Evolutionary conservation across 2,888 invertebrate species (phyloP).

Genomic region (Diarsia brunnea): DNA sequence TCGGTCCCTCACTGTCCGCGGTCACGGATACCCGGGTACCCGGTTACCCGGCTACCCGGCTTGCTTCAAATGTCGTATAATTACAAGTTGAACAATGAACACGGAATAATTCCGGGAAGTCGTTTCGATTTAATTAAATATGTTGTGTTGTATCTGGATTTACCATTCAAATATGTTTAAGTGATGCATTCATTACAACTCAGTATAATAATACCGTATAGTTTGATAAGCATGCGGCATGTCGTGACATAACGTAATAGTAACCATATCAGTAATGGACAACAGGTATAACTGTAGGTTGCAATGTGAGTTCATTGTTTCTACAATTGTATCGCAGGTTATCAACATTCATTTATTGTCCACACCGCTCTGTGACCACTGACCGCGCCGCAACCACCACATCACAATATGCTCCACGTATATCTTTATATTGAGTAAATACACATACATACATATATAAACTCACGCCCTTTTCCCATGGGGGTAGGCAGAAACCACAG

Average conservation of each 20-base stretch:
- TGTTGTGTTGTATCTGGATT: slow-evolving; percentile 11
- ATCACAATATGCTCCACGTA: not conserved
- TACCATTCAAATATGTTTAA: slow-evolving; percentile 10
- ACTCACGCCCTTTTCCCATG: too few relatives aligned
- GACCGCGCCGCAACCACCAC: not conserved
- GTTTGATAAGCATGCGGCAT: not conserved
- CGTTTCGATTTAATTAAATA: slow-evolving; percentile 51
- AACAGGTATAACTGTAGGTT: not conserved
- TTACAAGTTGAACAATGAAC: slow-evolving; percentile 46
- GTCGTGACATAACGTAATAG: not conserved
- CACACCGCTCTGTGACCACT: not conserved
- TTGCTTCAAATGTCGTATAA: slow-evolving; percentile 28
- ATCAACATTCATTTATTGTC: not conserved
- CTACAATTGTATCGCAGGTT: not conserved
- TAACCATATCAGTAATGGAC: not conserved
- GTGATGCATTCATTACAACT: slow-evolving; percentile 6
- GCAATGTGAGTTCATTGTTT: not conserved
- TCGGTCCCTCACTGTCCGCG: slow-evolving; percentile 7
- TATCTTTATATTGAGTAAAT: not conserved
- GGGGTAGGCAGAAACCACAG: too few relatives aligned
- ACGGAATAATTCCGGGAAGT: slow-evolving; percentile 18
- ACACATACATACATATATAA: too few relatives aligned
- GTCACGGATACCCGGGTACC: slow-evolving; percentile 2
- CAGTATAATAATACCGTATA: not conserved
- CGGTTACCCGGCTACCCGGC: not conserved